phyloP scores from a whole-genome alignment of 2,797 vertebrate genomes.

The Macropus fuliginosus region DNA sequence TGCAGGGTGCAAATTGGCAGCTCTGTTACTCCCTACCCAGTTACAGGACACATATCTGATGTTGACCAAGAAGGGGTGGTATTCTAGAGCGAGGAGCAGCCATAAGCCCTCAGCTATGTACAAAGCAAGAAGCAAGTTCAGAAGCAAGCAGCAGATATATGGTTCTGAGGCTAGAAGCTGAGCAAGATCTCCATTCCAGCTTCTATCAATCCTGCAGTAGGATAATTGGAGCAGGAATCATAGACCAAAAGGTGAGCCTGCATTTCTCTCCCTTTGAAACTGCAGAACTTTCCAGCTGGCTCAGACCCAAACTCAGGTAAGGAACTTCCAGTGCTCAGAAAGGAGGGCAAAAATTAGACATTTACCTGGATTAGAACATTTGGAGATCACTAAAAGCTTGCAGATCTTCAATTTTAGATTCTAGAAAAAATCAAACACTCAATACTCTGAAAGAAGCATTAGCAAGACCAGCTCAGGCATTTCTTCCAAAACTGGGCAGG shows the following conservation, averaged over 20 bases:
- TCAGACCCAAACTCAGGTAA: not conserved
- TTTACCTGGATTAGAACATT: not conserved
- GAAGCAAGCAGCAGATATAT: not conserved
- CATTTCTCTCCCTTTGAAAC: not conserved
- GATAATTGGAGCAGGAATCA: not conserved
- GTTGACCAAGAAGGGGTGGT: not conserved
- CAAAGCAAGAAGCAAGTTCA: not conserved
- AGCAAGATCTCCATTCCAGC: not conserved
- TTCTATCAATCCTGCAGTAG: not conserved
- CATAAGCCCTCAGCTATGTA: not conserved
- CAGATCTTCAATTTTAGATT: not conserved
- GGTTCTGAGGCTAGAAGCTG: not conserved
- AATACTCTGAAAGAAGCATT: not conserved
- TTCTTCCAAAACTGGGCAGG: not conserved
- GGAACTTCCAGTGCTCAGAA: too few species aligned
- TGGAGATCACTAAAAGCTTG: not conserved
- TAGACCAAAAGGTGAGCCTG: not conserved
- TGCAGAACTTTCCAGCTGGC: not conserved
- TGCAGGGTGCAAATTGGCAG: not conserved
- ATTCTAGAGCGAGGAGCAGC: not conserved
- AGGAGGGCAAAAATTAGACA: not conserved
- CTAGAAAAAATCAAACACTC: not conserved
- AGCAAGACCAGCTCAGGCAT: not conserved
- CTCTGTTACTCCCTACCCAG: not conserved
- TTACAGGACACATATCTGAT: not conserved